Evolutionary conservation across 2,113 vertebrate genomes (phyloP).

Genomic region (Dolichotis patagonum): DNA sequence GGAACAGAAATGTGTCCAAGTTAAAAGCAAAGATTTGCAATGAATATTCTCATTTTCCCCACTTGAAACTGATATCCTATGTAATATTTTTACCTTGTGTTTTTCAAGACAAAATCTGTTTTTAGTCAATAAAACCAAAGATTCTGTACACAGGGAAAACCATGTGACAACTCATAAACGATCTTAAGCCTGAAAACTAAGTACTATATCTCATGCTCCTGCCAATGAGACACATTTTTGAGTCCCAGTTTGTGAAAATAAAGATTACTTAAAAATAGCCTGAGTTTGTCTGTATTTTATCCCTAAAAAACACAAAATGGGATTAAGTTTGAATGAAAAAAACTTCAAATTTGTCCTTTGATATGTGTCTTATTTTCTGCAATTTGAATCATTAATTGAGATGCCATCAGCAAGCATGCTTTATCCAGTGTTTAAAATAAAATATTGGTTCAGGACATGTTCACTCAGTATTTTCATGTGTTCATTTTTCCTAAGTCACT

Average conservation of each 20-base stretch:
- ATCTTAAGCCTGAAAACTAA: not conserved
- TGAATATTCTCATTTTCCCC: not conserved
- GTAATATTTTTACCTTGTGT: not conserved
- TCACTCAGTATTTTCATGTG: not conserved
- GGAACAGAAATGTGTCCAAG: not conserved
- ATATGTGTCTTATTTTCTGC: not conserved
- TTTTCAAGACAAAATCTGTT: constrained; percentile 41
- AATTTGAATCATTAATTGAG: not conserved
- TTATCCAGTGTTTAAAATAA: not conserved
- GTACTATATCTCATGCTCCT: not conserved
- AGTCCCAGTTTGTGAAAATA: not conserved
- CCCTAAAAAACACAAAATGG: not conserved
- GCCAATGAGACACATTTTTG: not conserved
- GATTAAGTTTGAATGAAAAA: not conserved
- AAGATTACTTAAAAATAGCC: not conserved
- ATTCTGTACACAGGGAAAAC: not conserved
- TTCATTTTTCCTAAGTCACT: not conserved
- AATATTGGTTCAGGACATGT: not conserved
- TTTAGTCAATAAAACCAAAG: constrained; percentile 33
- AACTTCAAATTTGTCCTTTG: not conserved
- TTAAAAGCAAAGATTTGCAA: constrained; percentile 32
- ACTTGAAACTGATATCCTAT: not conserved
- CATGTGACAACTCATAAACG: not conserved
- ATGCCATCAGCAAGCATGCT: not conserved
- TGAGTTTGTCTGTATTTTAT: not conserved